Evolutionary conservation across 2,113 vertebrate genomes (phyloP).

Genomic region (Myotis davidii): DNA sequence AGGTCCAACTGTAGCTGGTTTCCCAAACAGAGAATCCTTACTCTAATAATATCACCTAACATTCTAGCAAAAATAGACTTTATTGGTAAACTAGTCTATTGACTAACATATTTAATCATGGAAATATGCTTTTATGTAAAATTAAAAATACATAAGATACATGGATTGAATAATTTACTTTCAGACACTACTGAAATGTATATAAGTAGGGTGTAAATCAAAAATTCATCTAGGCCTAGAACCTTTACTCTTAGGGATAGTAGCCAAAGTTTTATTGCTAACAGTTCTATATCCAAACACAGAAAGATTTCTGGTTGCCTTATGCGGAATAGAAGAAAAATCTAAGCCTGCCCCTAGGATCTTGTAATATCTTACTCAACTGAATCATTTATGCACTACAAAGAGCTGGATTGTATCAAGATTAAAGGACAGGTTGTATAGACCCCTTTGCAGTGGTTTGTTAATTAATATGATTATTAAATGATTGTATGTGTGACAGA

Average conservation of each 20-base stretch:
- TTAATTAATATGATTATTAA: background rate
- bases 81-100: background rate
- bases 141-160: background rate
- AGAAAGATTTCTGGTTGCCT: background rate
- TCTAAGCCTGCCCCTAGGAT: background rate
- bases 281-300: background rate
- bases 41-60: background rate
- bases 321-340: background rate
- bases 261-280: background rate
- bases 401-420: background rate
- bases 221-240: background rate
- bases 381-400: background rate
- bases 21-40: background rate
- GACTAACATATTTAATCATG: background rate
- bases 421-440: background rate
- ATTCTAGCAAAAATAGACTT: background rate
- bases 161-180: background rate
- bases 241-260: background rate
- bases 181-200: background rate
- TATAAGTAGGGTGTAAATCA: background rate
- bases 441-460: background rate
- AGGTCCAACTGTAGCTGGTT: background rate
- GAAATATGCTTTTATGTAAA: background rate
- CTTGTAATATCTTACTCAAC: background rate
- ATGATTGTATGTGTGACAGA: background rate